These are phyloP conservation scores for Scarus forsteni DNA, from an alignment of 2,797 vertebrate genomes.

Conservation along the genomic window DNA sequence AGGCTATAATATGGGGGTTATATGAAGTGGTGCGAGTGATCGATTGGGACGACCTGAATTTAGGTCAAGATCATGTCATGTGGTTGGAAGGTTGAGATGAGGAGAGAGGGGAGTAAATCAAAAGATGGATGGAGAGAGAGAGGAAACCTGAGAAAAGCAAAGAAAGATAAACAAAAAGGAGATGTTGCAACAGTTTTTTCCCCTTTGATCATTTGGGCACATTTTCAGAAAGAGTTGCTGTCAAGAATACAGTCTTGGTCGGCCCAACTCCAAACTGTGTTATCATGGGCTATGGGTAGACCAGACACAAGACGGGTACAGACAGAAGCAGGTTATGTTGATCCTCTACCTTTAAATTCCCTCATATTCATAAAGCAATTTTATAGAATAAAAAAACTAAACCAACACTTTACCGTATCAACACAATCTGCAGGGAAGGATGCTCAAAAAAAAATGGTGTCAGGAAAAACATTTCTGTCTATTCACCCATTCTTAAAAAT, in stretches of 20 bases:
- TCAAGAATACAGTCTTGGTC: constrained; percentile 59
- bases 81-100: constrained; percentile 33
- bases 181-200: constrained; percentile 24
- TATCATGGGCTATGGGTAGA: no score
- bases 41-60: constrained; percentile 71
- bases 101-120: constrained; percentile 6
- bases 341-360: no score
- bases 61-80: constrained; percentile 69
- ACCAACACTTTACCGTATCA: no score
- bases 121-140: constrained; percentile 15
- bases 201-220: constrained; percentile 6
- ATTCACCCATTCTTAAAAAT: no score
- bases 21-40: constrained; percentile 68
- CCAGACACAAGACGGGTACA: no score
- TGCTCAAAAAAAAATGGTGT: no score
- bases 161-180: constrained; percentile 36
- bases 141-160: constrained; percentile 13
- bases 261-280: no score
- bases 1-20: constrained; percentile 55
- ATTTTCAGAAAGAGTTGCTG: constrained; percentile 67
- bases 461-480: no score
- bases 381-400: no score
- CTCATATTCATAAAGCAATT: no score
- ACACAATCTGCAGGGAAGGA: no score
- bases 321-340: no score